Conservation (phyloP, 2,113 vertebrate species). For the Lota lota region DNA sequence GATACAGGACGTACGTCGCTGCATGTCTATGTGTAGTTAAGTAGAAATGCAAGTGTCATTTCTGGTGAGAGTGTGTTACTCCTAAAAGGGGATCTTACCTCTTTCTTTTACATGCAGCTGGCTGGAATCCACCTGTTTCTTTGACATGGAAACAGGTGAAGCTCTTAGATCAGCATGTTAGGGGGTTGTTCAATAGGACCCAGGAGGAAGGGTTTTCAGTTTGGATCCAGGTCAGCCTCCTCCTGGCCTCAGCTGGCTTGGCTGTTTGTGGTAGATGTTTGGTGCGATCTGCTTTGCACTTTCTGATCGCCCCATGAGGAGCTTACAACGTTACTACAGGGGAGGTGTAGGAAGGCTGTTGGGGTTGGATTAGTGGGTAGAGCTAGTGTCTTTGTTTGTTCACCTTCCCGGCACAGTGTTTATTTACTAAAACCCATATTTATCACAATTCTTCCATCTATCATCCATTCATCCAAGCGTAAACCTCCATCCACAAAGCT, state of each 20-base stretch:
- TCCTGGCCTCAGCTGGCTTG: conserved; percentile 23
- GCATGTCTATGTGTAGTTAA: too few species aligned
- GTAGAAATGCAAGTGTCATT: too few species aligned
- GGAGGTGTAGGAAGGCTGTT: conserved; percentile 4
- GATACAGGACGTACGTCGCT: too few species aligned
- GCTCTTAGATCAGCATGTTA: too few species aligned
- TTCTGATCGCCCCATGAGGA: conserved; percentile 23
- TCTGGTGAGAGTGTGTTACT: too few species aligned
- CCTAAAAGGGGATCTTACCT: too few species aligned
- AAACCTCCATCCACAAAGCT: neutral
- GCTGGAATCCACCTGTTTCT: too few species aligned
- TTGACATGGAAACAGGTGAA: too few species aligned
- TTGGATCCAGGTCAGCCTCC: conserved; percentile 37
- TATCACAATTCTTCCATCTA: neutral
- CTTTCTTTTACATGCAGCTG: too few species aligned
- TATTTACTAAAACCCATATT: neutral
- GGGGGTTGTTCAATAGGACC: neutral
- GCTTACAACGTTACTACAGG: conserved; percentile 23
- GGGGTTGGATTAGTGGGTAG: neutral
- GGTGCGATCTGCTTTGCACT: conserved; percentile 11
- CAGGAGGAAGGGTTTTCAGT: conserved; percentile 13
- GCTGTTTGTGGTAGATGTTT: conserved; percentile 37
- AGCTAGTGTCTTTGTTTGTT: neutral
- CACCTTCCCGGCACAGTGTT: neutral
- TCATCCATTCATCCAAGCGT: neutral